Base-by-base conservation (phyloP, 2,888 invertebrate species). In the Nycteola revayana region DNA sequence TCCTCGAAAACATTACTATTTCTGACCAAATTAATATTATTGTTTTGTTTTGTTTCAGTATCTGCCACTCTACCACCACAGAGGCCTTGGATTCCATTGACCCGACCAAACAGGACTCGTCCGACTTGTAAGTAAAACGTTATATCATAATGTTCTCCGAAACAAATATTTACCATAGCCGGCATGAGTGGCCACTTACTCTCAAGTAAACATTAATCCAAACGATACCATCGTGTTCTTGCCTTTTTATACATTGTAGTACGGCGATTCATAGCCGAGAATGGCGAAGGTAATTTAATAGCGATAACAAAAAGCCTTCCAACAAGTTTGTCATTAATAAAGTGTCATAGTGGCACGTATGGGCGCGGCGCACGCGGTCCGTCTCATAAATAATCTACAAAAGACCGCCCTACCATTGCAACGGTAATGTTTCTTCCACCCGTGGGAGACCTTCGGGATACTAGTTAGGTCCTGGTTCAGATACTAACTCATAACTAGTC, bases 1-100 rank as follows among this genome's bases (percentile, higher is more conserved):
- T 28, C n/a, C 28, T 24, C 22, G 28, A 21, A 36, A 41, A 32
- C 20, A 27, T 28, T 39, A 20, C 21, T 30, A 20, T 10, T 25
- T 34, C 21, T 25, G 29, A 23, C 8, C 14, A n/a, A 28, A 38
- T 49, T 31, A 42, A 10, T 30, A 58, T 32, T 60, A 38, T 59
- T n/a, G 21, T 62, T 51, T 71, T 66, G 69, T 69, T 80, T 84
- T 76, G 78, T 95, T 95, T 46, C 92, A 97, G 97, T 97, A 75
- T 95, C 95, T 69, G 94, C 95, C 66, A 93, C 94, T 58, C 92
- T 93, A 78, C 98, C 98, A 60, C 97, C 98, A 56, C 95, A 96
- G 81, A 92, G 98, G 85, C 97, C 97, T 73, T 98, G 98, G 98
- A 95, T 98, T 76, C 96, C 96, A 46, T 90, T 97, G 68, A 95